Conservation (phyloP, 2,797 vertebrate species). For the Acanthornis magna region DNA sequence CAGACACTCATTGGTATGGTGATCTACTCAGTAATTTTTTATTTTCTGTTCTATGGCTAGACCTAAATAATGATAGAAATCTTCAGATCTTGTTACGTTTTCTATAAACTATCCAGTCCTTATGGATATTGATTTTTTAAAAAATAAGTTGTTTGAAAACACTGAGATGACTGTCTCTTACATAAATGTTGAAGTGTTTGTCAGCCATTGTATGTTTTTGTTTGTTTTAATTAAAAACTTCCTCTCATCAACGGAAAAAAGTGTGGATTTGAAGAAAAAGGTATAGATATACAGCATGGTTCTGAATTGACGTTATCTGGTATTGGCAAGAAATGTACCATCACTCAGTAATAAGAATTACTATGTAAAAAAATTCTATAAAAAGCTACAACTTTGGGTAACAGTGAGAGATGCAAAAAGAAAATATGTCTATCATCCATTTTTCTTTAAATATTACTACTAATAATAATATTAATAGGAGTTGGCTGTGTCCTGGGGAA, state of each 20-base stretch:
- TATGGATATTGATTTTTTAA: not conserved
- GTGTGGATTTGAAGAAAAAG: not conserved
- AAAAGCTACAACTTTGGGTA: constrained; percentile 28
- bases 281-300: not conserved
- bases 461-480: not conserved
- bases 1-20: not conserved
- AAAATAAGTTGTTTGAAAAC: not conserved
- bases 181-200: not conserved
- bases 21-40: not conserved
- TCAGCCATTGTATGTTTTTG: not conserved
- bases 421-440: not conserved
- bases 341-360: not conserved
- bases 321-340: not conserved
- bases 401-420: constrained; percentile 34
- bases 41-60: not conserved
- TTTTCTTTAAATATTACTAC: not conserved
- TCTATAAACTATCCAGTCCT: not conserved
- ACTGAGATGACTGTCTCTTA: not conserved
- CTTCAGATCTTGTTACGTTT: not conserved
- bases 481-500: constrained; percentile 20
- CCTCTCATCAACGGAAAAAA: not conserved
- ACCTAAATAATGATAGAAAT: not conserved
- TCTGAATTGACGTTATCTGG: not conserved
- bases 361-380: not conserved
- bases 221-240: not conserved